phyloP scores from a whole-genome alignment of 2,797 vertebrate species.

The Rhabdomys pumilio region DNA sequence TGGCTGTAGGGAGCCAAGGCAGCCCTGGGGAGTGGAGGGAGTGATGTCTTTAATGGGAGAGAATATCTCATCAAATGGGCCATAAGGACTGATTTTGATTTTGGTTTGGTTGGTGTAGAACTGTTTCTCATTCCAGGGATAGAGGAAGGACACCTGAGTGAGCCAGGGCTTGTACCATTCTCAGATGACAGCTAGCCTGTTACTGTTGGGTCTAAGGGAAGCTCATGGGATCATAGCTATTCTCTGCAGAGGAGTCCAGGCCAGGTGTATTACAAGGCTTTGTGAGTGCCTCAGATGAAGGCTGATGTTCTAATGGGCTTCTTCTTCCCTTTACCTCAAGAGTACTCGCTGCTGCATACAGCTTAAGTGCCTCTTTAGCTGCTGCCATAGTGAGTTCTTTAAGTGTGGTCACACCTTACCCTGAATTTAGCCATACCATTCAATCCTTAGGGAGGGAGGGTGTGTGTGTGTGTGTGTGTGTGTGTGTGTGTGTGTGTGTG shows the following conservation, averaged over 20 bases:
- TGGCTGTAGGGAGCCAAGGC: not conserved
- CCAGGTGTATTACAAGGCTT: not conserved
- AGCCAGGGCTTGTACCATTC: not conserved
- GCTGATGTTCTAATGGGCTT: not conserved
- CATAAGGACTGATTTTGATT: not conserved
- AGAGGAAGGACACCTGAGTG: not conserved
- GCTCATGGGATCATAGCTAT: not conserved
- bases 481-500: too few relatives aligned
- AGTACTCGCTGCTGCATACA: not conserved
- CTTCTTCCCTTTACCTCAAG: conserved; percentile 1
- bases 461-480: too few relatives aligned
- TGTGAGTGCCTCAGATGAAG: not conserved
- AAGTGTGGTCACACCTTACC: not conserved
- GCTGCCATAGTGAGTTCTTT: not conserved
- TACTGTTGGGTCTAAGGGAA: not conserved
- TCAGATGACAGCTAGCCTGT: not conserved
- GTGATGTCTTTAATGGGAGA: conserved; percentile 11
- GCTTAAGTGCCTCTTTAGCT: not conserved
- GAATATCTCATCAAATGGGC: not conserved
- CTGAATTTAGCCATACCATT: conserved; percentile 1
- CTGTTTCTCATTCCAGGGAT: conserved; percentile 6
- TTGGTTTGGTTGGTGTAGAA: conserved; percentile 12
- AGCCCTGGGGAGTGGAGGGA: not conserved
- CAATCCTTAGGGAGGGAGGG: not conserved
- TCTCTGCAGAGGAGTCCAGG: not conserved